Evolutionary conservation across 2,797 vertebrate genomes (phyloP).

Genomic region (Jordanella pulchra): DNA sequence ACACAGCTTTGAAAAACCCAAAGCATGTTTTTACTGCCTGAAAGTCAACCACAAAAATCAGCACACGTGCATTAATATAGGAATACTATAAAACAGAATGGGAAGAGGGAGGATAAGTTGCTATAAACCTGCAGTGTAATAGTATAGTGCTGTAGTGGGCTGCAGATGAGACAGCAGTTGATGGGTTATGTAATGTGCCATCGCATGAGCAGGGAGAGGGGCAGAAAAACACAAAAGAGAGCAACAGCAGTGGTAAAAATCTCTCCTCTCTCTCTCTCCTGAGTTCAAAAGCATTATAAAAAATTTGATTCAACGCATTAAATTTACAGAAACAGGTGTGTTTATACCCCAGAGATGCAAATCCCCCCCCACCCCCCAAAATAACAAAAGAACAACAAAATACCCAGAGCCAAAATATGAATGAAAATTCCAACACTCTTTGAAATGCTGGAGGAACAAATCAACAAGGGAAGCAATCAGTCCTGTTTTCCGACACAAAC

Average conservation of each 20-base stretch:
- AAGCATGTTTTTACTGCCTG: constrained; percentile 8
- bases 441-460: constrained; percentile 24
- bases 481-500: constrained; percentile 9
- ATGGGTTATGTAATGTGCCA: constrained; percentile 70
- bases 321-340: constrained; percentile 19
- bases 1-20: not conserved
- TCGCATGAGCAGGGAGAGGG: constrained; percentile 40
- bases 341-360: constrained; percentile 5
- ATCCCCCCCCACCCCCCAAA: too few relatives aligned
- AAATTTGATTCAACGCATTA: constrained; percentile 15
- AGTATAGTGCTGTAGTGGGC: constrained; percentile 32
- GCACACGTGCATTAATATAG: not conserved
- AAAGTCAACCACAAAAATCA: not conserved
- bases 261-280: constrained; percentile 15
- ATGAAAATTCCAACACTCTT: constrained; percentile 14
- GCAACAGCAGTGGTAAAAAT: constrained; percentile 27
- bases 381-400: not conserved
- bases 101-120: not conserved
- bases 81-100: not conserved
- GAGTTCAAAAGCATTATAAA: not conserved
- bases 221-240: constrained; percentile 37
- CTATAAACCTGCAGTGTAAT: constrained; percentile 29
- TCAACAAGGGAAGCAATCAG: constrained; percentile 11
- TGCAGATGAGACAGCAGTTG: constrained; percentile 61
- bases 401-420: constrained; percentile 1